Evolutionary conservation across 92 coral and sea anemone genomes (phyloP).

Genomic region (Plumapathes pennacea): DNA sequence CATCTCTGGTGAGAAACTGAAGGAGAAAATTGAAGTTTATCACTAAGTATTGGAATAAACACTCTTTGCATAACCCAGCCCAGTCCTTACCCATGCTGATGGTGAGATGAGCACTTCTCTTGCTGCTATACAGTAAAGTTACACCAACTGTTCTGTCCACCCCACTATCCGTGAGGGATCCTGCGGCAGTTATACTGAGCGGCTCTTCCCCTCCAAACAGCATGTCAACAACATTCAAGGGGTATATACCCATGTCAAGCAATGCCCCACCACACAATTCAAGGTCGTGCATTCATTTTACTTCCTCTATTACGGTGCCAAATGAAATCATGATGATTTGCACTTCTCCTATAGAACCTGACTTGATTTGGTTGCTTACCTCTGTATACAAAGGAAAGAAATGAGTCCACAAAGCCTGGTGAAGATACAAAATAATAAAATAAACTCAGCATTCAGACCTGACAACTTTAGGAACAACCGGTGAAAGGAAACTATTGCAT

Average conservation of each 20-base stretch:
- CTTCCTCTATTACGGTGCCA: constrained; percentile 31
- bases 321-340: constrained; percentile 64
- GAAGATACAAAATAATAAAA: not conserved
- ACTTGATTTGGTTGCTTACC: constrained; percentile 44
- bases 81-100: constrained; percentile 54
- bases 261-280: constrained; percentile 79
- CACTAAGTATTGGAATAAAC: no score
- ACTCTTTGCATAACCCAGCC: no score
- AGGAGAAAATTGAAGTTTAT: no score
- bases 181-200: constrained; percentile 61
- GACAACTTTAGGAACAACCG: no score
- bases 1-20: no score
- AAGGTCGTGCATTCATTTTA: constrained; percentile 38
- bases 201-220: constrained; percentile 86
- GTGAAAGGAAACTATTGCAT: no score
- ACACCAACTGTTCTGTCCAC: constrained; percentile 70
- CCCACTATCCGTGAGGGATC: constrained; percentile 73
- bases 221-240: constrained; percentile 69
- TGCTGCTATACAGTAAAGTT: constrained; percentile 63
- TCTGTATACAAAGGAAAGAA: constrained; percentile 74
- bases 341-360: constrained; percentile 63
- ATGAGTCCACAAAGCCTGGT: constrained; percentile 93
- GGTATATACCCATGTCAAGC: constrained; percentile 78
- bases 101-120: constrained; percentile 67
- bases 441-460: no score